phyloP scores from a whole-genome alignment of 2,113 vertebrate genomes.

The Nerophis ophidion region DNA sequence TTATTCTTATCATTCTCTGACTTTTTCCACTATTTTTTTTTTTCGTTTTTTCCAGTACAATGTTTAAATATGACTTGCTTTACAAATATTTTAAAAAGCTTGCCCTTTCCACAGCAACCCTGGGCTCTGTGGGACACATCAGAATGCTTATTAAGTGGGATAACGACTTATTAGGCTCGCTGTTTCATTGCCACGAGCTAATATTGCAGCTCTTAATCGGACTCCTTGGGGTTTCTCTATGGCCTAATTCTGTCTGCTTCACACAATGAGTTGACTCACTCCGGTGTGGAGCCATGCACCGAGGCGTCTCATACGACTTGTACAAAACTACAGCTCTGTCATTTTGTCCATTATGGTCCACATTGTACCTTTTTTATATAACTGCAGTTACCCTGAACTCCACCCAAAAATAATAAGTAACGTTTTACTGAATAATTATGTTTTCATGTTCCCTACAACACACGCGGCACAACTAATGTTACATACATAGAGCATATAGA shows the following conservation, averaged over 20 bases:
- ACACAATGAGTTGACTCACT: conserved; percentile 25
- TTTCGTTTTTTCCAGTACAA: too few relatives aligned
- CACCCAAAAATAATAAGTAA: too few relatives aligned
- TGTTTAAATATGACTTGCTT: too few relatives aligned
- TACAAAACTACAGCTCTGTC: background rate
- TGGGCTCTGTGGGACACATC: conserved; percentile 27
- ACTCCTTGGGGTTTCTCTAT: conserved; percentile 46
- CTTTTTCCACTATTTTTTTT: too few relatives aligned
- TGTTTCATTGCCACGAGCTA: conserved; percentile 53
- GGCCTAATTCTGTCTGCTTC: conserved; percentile 55
- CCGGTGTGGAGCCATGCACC: conserved; percentile 10
- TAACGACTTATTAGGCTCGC: conserved; percentile 62
- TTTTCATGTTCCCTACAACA: too few relatives aligned
- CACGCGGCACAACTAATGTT: too few relatives aligned
- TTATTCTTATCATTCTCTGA: too few relatives aligned
- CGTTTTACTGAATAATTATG: too few relatives aligned
- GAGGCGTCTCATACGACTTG: background rate
- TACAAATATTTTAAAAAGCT: background rate
- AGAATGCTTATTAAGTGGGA: conserved; percentile 57
- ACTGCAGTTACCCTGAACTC: too few relatives aligned
- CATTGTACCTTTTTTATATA: too few relatives aligned
- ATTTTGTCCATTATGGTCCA: background rate
- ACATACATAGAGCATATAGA: too few relatives aligned
- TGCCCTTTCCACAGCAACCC: conserved; percentile 1
- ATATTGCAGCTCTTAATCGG: conserved; percentile 65